Conservation (phyloP, 2,888 invertebrate species). For the Drosophila atripex region DNA sequence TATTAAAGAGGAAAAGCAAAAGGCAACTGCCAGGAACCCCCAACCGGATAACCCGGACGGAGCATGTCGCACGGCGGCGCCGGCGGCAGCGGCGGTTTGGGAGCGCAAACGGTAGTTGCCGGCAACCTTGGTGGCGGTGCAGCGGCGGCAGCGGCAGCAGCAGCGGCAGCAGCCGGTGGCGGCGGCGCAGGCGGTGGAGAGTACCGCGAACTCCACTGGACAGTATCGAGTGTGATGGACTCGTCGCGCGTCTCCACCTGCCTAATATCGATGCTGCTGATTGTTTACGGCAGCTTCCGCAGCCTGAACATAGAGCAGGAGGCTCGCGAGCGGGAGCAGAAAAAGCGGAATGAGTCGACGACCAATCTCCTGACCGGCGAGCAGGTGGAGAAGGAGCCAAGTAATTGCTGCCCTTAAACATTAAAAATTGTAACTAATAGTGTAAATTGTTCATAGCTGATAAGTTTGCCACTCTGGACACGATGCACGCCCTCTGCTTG, state of each 20-base stretch:
- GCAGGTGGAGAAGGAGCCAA: conserved; percentile 84
- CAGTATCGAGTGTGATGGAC: conserved; percentile 96
- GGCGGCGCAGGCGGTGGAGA: conserved; percentile 79
- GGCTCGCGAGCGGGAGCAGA: conserved; percentile 92
- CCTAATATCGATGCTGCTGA: conserved; percentile 97
- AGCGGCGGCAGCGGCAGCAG: conserved; percentile 66
- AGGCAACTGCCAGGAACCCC: conserved; percentile 11
- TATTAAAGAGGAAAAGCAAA: conserved; percentile 2
- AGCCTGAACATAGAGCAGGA: conserved; percentile 98
- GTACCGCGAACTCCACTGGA: conserved; percentile 90
- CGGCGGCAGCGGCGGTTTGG: conserved; percentile 66
- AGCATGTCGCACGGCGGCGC: conserved; percentile 82
- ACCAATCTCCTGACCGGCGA: conserved; percentile 83
- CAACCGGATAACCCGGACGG: conserved; percentile 46
- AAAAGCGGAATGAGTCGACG: conserved; percentile 87
- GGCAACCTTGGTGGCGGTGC: conserved; percentile 77
- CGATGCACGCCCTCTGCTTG: conserved; percentile 98
- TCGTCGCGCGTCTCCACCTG: conserved; percentile 98
- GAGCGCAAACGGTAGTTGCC: conserved; percentile 74
- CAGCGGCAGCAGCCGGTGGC: conserved; percentile 62
- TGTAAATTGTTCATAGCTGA: conserved; percentile 69
- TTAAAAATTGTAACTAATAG: background rate
- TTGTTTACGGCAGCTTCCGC: conserved; percentile 98
- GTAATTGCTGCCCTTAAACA: conserved; percentile 79
- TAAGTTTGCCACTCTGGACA: conserved; percentile 96